A percentile compares a stretch with the other conserved stretches of the same genome.
Evolutionary conservation across 2,113 vertebrate species (phyloP).

Genomic region (Martes martes): DNA sequence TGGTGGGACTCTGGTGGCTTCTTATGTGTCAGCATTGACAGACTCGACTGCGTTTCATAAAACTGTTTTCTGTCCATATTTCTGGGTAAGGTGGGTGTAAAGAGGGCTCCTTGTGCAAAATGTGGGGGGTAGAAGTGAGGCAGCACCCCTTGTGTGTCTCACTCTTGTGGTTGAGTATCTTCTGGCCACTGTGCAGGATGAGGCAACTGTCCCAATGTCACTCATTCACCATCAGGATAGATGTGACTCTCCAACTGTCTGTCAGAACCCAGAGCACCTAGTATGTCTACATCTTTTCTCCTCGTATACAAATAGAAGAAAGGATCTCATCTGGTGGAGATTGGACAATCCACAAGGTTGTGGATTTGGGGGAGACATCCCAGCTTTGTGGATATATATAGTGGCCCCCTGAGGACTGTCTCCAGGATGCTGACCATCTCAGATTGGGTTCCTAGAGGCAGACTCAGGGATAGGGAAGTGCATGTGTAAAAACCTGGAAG

Average conservation of each 20-base stretch:
- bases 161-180: background rate
- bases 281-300: background rate
- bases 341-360: background rate
- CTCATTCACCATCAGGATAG: background rate
- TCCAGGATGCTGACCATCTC: too few species aligned
- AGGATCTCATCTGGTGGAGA: background rate
- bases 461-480: background rate
- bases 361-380: background rate
- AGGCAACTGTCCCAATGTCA: too few species aligned
- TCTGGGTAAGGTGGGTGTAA: background rate
- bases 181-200: background rate
- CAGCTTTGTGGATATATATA: background rate
- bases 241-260: background rate
- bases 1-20: background rate
- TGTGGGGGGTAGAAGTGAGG: background rate
- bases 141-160: background rate
- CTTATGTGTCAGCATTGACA: background rate
- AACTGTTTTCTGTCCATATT: background rate
- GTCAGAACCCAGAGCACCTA: background rate
- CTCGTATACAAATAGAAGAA: background rate
- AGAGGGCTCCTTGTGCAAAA: background rate
- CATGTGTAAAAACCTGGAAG: background rate
- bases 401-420: background rate
- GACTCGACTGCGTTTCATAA: background rate
- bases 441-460: background rate